Evolutionary conservation across 2,888 invertebrate species (phyloP).

Genomic region (Lycophotia porphyrea): DNA sequence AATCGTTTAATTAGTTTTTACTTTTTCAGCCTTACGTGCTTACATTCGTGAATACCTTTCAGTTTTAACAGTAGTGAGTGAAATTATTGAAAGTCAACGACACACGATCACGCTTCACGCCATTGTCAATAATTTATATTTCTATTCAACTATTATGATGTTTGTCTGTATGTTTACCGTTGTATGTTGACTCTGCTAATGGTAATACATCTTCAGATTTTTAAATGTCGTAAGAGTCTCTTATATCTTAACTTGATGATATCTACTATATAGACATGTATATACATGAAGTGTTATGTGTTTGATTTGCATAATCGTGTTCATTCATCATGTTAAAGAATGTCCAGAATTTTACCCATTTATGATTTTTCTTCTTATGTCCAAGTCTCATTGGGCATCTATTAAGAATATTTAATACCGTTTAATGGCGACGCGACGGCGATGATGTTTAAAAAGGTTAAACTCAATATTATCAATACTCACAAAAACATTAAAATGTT

Average conservation of each 20-base stretch:
- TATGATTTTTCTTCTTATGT: neutral
- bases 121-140: conserved; percentile 18
- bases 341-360: neutral
- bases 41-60: conserved; percentile 42
- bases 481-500: neutral
- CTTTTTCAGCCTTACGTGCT: conserved; percentile 8
- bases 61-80: conserved; percentile 37
- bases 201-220: neutral
- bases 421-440: neutral
- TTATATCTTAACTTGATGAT: neutral
- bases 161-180: neutral
- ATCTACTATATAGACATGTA: neutral
- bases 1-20: conserved; percentile 17
- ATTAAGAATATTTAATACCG: neutral
- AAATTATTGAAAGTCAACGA: conserved; percentile 27
- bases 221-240: neutral
- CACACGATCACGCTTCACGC: conserved; percentile 23
- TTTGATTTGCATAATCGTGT: neutral
- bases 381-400: neutral
- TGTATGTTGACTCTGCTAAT: neutral
- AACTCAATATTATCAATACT: neutral
- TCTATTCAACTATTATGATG: neutral
- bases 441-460: neutral
- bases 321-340: neutral
- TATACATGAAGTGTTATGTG: neutral